These are phyloP conservation scores for Anguilla rostrata DNA, from an alignment of 2,113 vertebrate genomes.

Conservation along the genomic window DNA sequence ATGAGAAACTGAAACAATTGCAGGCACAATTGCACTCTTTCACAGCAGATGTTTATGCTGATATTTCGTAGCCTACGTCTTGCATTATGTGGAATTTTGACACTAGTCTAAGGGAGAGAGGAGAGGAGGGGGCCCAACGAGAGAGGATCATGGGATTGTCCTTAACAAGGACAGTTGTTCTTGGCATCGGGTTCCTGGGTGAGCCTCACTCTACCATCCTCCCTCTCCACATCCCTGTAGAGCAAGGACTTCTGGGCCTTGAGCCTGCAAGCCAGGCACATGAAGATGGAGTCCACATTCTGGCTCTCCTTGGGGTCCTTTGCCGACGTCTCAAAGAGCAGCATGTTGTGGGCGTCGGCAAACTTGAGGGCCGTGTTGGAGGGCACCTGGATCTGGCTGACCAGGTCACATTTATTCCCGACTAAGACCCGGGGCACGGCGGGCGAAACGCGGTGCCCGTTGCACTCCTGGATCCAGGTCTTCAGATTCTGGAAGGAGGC, in stretches of 20 bases:
- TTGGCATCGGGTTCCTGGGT: conserved; percentile 70
- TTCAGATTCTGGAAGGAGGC: conserved; percentile 92
- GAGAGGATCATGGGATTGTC: conserved; percentile 20
- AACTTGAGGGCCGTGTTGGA: conserved; percentile 92
- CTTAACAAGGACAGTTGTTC: conserved; percentile 86
- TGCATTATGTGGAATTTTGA: conserved; percentile 11
- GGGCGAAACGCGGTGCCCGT: conserved; percentile 85
- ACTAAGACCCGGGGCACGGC: conserved; percentile 91
- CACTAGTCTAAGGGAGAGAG: conserved; percentile 8
- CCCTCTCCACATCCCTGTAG: conserved; percentile 84
- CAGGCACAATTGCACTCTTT: conserved; percentile 42
- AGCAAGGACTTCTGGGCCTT: conserved; percentile 93
- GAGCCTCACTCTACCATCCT: conserved; percentile 79
- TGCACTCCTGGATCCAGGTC: conserved; percentile 95
- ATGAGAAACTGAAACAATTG: conserved; percentile 31
- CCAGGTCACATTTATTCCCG: conserved; percentile 96
- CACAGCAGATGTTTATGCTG: conserved; percentile 32
- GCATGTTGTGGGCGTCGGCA: conserved; percentile 94
- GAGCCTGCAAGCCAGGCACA: conserved; percentile 92
- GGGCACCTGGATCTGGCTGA: conserved; percentile 91
- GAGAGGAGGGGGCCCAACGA: conserved; percentile 17
- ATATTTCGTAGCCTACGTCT: neutral
- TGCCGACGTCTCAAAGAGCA: conserved; percentile 95
- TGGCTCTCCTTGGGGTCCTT: conserved; percentile 95
- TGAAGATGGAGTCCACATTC: conserved; percentile 96